Percentiles rank a stretch among this genome's conserved stretches.
These are phyloP conservation scores for Zaprionus ghesquierei DNA, from an alignment of 1,140 invertebrate species.

Conservation along the genomic window DNA sequence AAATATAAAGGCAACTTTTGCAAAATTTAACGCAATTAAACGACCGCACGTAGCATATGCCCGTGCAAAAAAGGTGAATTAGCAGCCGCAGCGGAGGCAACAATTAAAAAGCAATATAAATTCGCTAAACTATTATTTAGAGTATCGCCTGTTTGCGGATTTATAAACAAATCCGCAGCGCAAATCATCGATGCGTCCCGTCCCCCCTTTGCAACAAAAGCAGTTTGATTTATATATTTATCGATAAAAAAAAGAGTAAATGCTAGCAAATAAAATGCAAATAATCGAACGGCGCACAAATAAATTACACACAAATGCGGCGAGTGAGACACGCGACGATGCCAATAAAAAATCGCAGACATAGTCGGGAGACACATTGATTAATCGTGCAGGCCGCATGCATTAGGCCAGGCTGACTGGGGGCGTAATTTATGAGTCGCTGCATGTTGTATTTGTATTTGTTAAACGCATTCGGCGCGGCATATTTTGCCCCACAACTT, in stretches of 20 bases:
- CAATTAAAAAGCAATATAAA: constrained; percentile 76
- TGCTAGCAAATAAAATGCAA: constrained; percentile 59
- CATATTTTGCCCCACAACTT: constrained; percentile 42
- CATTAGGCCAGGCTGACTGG: constrained; percentile 66
- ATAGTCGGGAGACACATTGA: constrained; percentile 60
- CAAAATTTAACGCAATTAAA: constrained; percentile 21
- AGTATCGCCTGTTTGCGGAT: constrained; percentile 54
- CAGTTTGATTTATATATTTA: constrained; percentile 68
- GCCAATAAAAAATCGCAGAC: constrained; percentile 52
- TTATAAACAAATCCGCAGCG: constrained; percentile 76
- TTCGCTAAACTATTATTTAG: constrained; percentile 64
- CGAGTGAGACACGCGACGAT: too few relatives aligned
- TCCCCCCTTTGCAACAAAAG: constrained; percentile 54
- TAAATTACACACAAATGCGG: constrained; percentile 62
- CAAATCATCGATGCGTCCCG: constrained; percentile 55
- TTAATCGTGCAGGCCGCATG: constrained; percentile 78
- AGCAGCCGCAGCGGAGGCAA: constrained; percentile 7
- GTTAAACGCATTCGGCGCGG: constrained; percentile 45
- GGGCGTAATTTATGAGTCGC: constrained; percentile 61
- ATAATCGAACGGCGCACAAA: constrained; percentile 66
- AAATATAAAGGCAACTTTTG: background rate
- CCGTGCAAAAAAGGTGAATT: constrained; percentile 5
- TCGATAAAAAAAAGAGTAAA: constrained; percentile 32
- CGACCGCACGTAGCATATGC: constrained; percentile 24
- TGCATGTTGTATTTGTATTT: constrained; percentile 40